Percentiles rank a stretch among this genome's conserved stretches.
phyloP scores from a whole-genome alignment of 2,888 invertebrate genomes.

The Noctua janthina region DNA sequence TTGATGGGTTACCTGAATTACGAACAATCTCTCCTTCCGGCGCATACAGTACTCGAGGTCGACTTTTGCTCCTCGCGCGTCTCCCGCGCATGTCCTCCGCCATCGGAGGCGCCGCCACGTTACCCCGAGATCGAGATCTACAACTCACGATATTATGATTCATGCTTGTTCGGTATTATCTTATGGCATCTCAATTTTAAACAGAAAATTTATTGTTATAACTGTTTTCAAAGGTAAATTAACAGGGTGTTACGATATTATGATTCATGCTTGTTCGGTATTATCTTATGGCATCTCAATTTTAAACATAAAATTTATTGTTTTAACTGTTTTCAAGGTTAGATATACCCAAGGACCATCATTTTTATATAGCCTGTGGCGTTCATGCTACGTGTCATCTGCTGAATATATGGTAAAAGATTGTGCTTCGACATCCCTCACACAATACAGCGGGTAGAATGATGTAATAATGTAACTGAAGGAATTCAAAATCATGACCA shows the following conservation, averaged over 20 bases:
- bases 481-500: background rate
- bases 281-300: background rate
- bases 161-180: background rate
- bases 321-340: background rate
- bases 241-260: background rate
- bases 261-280: background rate
- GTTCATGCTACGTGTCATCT: background rate
- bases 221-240: background rate
- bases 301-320: background rate
- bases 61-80: constrained; percentile 95
- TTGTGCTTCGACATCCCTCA: background rate
- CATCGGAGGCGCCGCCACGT: constrained; percentile 83
- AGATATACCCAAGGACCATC: no score
- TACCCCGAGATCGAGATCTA: constrained; percentile 85
- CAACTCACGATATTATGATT: constrained; percentile 21
- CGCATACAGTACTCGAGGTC: constrained; percentile 95
- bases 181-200: background rate
- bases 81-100: constrained; percentile 84
- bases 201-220: background rate
- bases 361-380: background rate
- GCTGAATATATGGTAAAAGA: background rate
- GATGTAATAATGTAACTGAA: background rate
- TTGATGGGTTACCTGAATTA: constrained; percentile 90
- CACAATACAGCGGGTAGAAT: background rate
- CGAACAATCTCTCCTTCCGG: constrained; percentile 95